Conservation (phyloP, 2,113 vertebrate species). For the Oryctolagus cuniculus region mOryCun1.1 NC_091437.1:60210501-60211000, state of each 20-base stretch:
- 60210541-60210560: too few relatives aligned
- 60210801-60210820: background rate
- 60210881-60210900: background rate
- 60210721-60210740: background rate
- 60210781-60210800: conserved; percentile 35
- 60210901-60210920: background rate
- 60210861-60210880: background rate
- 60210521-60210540: too few relatives aligned
- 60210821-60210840: background rate
- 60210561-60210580: too few relatives aligned
- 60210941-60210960: background rate
- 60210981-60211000: background rate
- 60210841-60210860: background rate
- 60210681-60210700: background rate
- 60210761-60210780: background rate
- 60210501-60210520: too few relatives aligned
- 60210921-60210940: background rate
- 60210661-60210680: background rate
- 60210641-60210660: background rate
- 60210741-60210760: background rate
- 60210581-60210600: too few relatives aligned
- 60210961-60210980: background rate
- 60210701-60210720: rapidly evolving
- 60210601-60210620: too few relatives aligned
- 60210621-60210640: too few relatives aligned